Evolutionary conservation across 2,888 invertebrate species (phyloP).

Genomic region (Yponomeuta cagnagella): DNA sequence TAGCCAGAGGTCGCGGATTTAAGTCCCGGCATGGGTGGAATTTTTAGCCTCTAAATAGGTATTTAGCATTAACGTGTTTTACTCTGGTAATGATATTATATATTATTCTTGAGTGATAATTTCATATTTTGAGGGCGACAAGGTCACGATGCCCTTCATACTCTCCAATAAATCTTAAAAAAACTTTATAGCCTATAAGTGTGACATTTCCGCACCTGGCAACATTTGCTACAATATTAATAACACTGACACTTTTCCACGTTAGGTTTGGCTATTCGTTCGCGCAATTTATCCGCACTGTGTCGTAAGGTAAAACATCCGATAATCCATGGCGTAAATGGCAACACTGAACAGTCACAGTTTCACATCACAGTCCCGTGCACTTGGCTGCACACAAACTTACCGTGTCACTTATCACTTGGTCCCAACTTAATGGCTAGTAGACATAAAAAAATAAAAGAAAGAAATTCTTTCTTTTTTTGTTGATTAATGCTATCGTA

Average conservation of each 20-base stretch:
- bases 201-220: neutral
- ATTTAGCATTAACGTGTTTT: no score
- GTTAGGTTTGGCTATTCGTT: constrained; percentile 1
- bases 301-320: neutral
- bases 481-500: constrained; percentile 58
- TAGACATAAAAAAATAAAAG: constrained; percentile 37
- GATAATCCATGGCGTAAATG: constrained; percentile 26
- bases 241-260: neutral
- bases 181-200: no score
- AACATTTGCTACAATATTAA: neutral
- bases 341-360: constrained; percentile 65
- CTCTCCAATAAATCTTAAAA: no score
- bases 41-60: no score
- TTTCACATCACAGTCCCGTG: constrained; percentile 62
- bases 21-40: no score
- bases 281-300: neutral
- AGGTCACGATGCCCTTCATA: neutral
- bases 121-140: no score
- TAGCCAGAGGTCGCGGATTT: no score
- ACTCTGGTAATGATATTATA: no score
- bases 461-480: constrained; percentile 46
- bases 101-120: no score
- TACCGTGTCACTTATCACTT: constrained; percentile 75
- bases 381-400: constrained; percentile 48
- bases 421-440: constrained; percentile 61